Evolutionary conservation across 2,888 invertebrate genomes (phyloP).

Genomic region (Epinotia bilunana): DNA sequence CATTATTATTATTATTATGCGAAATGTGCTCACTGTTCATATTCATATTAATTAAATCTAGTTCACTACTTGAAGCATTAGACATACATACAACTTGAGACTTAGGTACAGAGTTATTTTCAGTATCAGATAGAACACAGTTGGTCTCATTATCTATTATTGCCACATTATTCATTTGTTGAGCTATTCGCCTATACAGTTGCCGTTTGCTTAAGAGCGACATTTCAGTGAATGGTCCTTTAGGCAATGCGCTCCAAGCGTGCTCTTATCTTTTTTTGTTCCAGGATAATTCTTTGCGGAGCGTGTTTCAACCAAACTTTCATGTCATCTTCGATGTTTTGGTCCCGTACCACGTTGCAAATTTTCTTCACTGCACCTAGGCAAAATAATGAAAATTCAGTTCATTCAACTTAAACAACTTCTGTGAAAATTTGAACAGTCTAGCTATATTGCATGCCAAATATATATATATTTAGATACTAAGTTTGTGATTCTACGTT

Average conservation of each 20-base stretch:
- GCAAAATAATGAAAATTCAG: conserved; percentile 2
- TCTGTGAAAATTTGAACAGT: no score
- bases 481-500: no score
- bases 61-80: conserved; percentile 9
- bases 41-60: not conserved
- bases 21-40: not conserved
- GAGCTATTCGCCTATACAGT: conserved; percentile 10
- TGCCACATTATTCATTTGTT: not conserved
- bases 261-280: conserved; percentile 1
- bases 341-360: conserved; percentile 13
- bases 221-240: not conserved
- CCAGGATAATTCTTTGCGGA: conserved; percentile 1
- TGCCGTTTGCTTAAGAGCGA: conserved; percentile 9
- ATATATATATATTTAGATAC: no score
- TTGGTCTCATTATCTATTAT: not conserved
- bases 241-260: conserved; percentile 1
- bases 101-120: not conserved
- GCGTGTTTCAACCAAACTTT: not conserved
- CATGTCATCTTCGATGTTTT: conserved; percentile 8
- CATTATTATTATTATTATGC: conserved; percentile 1
- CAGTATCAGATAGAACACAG: not conserved
- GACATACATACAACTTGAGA: conserved; percentile 6
- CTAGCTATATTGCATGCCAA: no score
- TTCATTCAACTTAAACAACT: no score
- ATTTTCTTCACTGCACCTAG: conserved; percentile 13